Percentiles rank a stretch among this genome's conserved stretches.
Conservation (phyloP, 2,797 vertebrate species). For the Hemibagrus guttatus region DNA sequence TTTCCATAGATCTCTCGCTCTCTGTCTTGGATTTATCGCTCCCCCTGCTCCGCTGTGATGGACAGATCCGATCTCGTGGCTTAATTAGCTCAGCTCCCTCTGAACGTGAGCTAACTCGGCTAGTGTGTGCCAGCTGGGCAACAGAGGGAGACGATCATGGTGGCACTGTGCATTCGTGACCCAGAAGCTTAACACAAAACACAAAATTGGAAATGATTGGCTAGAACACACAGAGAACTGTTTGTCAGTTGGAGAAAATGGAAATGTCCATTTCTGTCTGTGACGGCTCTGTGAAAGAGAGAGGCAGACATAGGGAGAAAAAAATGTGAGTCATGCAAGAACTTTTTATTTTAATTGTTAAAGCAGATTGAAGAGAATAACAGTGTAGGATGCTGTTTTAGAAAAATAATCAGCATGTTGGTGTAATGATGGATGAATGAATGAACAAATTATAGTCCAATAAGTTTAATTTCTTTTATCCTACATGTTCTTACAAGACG, state of each 20-base stretch:
- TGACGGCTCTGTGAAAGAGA: neutral
- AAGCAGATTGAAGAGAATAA: neutral
- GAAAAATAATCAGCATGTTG: neutral
- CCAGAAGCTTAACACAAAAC: conserved; percentile 13
- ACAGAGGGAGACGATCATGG: conserved; percentile 9
- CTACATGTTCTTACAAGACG: neutral
- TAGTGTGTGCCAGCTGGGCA: conserved; percentile 30
- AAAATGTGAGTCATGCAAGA: neutral
- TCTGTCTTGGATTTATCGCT: conserved; percentile 39
- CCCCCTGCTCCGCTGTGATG: conserved; percentile 42
- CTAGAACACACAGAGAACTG: neutral
- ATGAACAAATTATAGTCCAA: neutral
- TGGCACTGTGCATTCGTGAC: conserved; percentile 7
- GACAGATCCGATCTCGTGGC: conserved; percentile 45
- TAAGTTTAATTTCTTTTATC: neutral
- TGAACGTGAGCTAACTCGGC: conserved; percentile 27
- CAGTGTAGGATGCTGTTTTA: neutral
- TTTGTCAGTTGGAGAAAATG: conserved; percentile 23
- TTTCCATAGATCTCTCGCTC: conserved; percentile 41
- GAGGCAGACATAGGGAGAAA: neutral
- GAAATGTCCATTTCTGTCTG: conserved; percentile 13
- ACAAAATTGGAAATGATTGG: neutral
- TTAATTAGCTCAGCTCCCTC: conserved; percentile 53
- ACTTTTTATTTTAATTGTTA: neutral
- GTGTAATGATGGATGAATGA: neutral